Conservation (phyloP, 2,797 vertebrate species). For the Pseudomugil tenellus region DNA sequence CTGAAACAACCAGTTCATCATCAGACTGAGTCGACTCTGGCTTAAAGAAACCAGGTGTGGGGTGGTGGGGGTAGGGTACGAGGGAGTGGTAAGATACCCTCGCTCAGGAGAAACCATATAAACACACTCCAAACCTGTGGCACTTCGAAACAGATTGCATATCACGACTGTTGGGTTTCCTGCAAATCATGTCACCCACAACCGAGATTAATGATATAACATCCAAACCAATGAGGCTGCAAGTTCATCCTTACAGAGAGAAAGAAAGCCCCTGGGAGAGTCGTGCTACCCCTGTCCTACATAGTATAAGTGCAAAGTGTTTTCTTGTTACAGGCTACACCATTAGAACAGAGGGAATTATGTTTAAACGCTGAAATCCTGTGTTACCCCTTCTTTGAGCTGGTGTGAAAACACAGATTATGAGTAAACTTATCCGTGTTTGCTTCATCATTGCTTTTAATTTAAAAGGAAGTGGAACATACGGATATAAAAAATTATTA, state of each 20-base stretch:
- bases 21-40: conserved; percentile 50
- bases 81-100: conserved; percentile 64
- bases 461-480: conserved; percentile 35
- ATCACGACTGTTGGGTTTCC: conserved; percentile 58
- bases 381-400: conserved; percentile 14
- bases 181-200: conserved; percentile 67
- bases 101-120: conserved; percentile 56
- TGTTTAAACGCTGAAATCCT: conserved; percentile 15
- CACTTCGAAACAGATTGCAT: conserved; percentile 65
- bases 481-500: conserved; percentile 41
- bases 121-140: conserved; percentile 55
- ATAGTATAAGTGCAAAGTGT: conserved; percentile 9
- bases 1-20: conserved; percentile 70
- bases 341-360: conserved; percentile 6
- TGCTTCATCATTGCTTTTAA: conserved; percentile 32
- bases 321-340: conserved; percentile 15
- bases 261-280: conserved; percentile 30
- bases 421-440: conserved; percentile 34
- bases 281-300: conserved; percentile 22
- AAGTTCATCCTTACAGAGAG: conserved; percentile 56
- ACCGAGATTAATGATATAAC: conserved; percentile 66
- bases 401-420: conserved; percentile 38
- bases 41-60: conserved; percentile 49
- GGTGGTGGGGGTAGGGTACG: conserved; percentile 42
- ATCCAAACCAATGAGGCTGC: conserved; percentile 64